Evolutionary conservation across 2,113 vertebrate genomes (phyloP), one percentile per base, ranked within the genome.

Genomic region (Larimichthys crocea): DNA sequence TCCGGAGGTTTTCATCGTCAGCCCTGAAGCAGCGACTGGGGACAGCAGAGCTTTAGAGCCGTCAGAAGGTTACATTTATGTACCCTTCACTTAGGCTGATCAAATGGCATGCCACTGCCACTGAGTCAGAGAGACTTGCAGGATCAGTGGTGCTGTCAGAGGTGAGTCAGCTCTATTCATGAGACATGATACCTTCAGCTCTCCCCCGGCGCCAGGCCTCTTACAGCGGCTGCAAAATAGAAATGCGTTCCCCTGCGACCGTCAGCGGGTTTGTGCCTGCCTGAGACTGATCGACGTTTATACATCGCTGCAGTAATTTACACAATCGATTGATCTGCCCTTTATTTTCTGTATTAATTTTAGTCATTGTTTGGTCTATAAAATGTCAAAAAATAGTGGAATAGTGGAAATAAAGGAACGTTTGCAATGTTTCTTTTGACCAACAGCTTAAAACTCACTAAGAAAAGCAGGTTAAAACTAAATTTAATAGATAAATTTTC

Each of bases 121-220:
- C 66, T 19, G 8, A 48, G 57, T 73, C 83, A 71, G 57, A 79
- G 24, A 35, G 77, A 65, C 72, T 79, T 24, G 75, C n/a, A 0
- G 85, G 79, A 82, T 84, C 67, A 73, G 82, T 74, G 63, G 10
- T 0, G 44, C 22, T 69, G 62, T 87, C 65, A 12, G 72, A 60
- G 79, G 57, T 73, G 84, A 91, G 81, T 90, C 87, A 85, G 88
- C 86, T 81, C 53, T 86, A 86, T 87, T 57, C 44, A 62, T 16
- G 85, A 80, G 77, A 92, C 83, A 15, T 4, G 74, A 87, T 90
- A 86, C 74, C 49, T 60, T 59, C 71, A 10, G 2, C 52, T 55
- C 49, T 80, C 70, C 61, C 46, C 66, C 35, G 17, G 73, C 59
- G 60, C 80, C 70, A 80, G 3, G 48, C 65, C 35, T 79, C 79